Percentiles rank a stretch among this genome's conserved stretches.
Evolutionary conservation across 2,888 invertebrate genomes (phyloP).

Genomic region (Diplolepis rosae): DNA sequence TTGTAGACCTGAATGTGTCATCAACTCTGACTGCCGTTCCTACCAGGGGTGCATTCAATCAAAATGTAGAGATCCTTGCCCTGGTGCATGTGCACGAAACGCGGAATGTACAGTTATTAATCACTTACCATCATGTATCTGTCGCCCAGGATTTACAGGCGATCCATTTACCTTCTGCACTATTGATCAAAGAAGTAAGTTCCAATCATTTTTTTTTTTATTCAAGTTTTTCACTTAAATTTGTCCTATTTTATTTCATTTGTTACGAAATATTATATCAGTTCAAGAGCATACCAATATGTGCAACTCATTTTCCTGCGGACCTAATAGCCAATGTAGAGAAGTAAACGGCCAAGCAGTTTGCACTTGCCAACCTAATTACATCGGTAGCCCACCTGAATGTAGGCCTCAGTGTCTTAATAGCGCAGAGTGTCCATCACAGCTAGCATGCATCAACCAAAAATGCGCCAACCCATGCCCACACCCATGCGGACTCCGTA

Average conservation of each 20-base stretch:
- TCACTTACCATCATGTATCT: conserved; percentile 85
- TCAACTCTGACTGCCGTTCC: conserved; percentile 81
- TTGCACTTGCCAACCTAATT: conserved; percentile 79
- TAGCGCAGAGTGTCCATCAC: conserved; percentile 78
- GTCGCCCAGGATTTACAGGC: conserved; percentile 80
- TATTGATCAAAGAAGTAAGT: conserved; percentile 56
- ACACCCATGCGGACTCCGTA: conserved; percentile 76
- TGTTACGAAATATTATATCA: no score
- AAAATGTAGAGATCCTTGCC: conserved; percentile 83
- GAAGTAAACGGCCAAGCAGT: conserved; percentile 75
- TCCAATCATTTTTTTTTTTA: neutral
- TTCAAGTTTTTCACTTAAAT: neutral
- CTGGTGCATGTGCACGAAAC: conserved; percentile 85
- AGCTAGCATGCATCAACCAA: conserved; percentile 79
- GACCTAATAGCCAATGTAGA: conserved; percentile 81
- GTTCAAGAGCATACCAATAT: conserved; percentile 76
- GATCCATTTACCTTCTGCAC: conserved; percentile 84
- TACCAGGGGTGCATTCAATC: conserved; percentile 81
- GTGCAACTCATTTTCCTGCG: conserved; percentile 84
- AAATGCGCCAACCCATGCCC: conserved; percentile 82
- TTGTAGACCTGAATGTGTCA: conserved; percentile 82
- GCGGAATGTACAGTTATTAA: conserved; percentile 84
- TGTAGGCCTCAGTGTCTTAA: conserved; percentile 82
- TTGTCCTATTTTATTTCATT: no score
- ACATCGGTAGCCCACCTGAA: conserved; percentile 78